phyloP scores from a whole-genome alignment of 2,888 invertebrate genomes.

The Tinea pellionella region DNA sequence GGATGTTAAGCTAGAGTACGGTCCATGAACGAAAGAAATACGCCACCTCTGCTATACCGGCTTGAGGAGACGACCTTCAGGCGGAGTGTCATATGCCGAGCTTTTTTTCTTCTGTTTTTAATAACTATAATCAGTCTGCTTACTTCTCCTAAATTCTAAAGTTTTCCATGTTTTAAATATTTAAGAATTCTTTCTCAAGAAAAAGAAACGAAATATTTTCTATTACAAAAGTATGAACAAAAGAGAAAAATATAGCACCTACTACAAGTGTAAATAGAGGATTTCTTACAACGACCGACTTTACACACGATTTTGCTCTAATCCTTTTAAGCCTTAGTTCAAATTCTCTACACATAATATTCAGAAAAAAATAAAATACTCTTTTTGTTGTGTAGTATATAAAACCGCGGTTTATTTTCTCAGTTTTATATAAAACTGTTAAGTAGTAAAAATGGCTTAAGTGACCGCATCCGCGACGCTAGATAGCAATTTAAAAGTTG shows the following conservation, averaged over 20 bases:
- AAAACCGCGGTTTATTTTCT: not conserved
- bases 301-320: not conserved
- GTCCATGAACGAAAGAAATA: no score
- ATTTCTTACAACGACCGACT: not conserved
- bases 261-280: not conserved
- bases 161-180: not conserved
- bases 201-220: not conserved
- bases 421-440: not conserved
- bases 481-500: conserved; percentile 3
- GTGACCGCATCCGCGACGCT: conserved; percentile 2
- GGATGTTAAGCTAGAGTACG: no score
- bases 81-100: no score
- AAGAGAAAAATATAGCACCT: not conserved
- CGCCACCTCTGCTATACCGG: no score
- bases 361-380: no score
- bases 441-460: not conserved
- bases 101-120: no score
- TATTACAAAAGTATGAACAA: not conserved
- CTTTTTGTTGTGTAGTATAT: not conserved
- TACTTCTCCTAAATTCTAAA: no score
- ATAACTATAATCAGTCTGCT: no score
- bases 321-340: not conserved
- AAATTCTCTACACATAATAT: not conserved
- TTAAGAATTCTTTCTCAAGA: not conserved
- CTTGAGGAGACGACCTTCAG: no score